Conservation (phyloP, 2,113 vertebrate species). For the Marmota flaviventris region DNA sequence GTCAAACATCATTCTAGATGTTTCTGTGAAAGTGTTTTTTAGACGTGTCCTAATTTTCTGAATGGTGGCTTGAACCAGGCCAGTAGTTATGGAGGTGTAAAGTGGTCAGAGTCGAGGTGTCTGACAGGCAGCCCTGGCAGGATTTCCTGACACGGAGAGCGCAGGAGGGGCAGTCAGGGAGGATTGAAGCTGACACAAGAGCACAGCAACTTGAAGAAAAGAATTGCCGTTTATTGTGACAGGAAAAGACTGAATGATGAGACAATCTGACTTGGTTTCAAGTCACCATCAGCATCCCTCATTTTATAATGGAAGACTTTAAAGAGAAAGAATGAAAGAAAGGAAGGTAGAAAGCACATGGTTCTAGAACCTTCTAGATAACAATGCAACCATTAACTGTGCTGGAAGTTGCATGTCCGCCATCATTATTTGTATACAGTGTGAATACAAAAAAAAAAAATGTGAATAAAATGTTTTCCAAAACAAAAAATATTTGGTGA, state of each 20-base stretch:
- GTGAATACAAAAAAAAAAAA: too few species aligned
- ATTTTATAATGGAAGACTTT: background rate
- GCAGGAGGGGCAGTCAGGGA: background rate
- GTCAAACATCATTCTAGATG: background rate
- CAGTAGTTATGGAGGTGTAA: accelerated
- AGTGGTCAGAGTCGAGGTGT: background rate
- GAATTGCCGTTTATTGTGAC: background rate
- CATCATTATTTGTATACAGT: background rate
- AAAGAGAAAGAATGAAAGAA: background rate
- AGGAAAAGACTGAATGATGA: background rate
- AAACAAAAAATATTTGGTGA: too few species aligned
- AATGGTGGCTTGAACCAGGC: background rate
- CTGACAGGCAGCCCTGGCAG: background rate
- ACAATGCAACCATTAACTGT: background rate
- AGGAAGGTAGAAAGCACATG: background rate
- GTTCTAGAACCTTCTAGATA: background rate
- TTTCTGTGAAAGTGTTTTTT: background rate
- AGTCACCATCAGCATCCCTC: background rate
- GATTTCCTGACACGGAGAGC: background rate
- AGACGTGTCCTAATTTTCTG: background rate
- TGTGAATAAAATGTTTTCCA: too few species aligned
- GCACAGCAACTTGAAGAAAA: background rate
- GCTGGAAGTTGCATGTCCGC: background rate
- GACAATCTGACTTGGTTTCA: background rate
- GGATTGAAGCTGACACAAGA: background rate